phyloP scores from a whole-genome alignment of 2,797 vertebrate genomes.

The Typhlichthys subterraneus region DNA sequence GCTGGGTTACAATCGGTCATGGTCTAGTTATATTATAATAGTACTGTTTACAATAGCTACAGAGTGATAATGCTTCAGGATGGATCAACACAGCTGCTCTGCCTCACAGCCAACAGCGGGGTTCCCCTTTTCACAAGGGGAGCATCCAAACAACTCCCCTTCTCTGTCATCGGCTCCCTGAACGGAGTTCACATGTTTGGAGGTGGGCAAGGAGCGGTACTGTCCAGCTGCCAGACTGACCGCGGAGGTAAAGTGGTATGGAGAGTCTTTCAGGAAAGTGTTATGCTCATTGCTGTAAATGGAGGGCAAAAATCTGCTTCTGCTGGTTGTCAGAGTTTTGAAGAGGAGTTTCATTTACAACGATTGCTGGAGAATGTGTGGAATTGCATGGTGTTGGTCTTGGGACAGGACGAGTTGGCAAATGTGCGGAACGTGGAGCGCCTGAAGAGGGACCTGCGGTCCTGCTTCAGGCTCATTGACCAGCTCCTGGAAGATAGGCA shows the following conservation, averaged over 20 bases:
- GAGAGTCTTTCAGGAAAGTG: constrained; percentile 87
- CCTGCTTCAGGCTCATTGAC: constrained; percentile 87
- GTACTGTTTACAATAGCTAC: neutral
- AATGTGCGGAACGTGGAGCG: constrained; percentile 86
- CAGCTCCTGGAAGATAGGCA: constrained; percentile 80
- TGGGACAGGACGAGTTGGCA: constrained; percentile 87
- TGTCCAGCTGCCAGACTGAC: constrained; percentile 81
- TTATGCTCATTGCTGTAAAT: constrained; percentile 87
- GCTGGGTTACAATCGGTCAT: too few species aligned
- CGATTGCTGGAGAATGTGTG: constrained; percentile 88
- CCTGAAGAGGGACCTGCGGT: constrained; percentile 87
- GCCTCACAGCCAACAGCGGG: constrained; percentile 87
- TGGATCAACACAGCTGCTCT: constrained; percentile 82
- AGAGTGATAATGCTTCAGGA: constrained; percentile 71
- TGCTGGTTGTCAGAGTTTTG: constrained; percentile 62
- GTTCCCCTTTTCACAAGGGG: constrained; percentile 88
- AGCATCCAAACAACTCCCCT: constrained; percentile 82
- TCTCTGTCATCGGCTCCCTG: constrained; percentile 89
- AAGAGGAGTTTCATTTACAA: constrained; percentile 75
- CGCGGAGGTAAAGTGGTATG: constrained; percentile 83
- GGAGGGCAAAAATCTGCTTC: constrained; percentile 54
- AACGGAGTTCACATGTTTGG: constrained; percentile 97
- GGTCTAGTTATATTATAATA: too few species aligned
- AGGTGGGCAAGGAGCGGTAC: constrained; percentile 79
- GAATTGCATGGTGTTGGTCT: constrained; percentile 88